Percentiles rank a stretch among this genome's conserved stretches.
phyloP scores from a whole-genome alignment of 2,888 invertebrate genomes.

The Rhagonycha lutea region DNA sequence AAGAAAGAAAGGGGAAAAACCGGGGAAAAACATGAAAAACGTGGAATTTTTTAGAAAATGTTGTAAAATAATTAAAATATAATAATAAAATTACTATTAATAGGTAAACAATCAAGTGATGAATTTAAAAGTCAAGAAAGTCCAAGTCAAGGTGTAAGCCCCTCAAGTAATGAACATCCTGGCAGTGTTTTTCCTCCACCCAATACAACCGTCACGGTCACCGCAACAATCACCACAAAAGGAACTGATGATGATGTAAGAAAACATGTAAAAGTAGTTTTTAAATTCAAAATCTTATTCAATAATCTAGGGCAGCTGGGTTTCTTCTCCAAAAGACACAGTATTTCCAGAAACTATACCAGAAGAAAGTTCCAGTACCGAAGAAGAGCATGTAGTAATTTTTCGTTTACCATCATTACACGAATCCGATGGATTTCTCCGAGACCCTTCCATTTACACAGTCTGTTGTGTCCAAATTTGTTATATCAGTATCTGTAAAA shows the following conservation, averaged over 20 bases:
- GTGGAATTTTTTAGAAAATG: no score
- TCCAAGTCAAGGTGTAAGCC: constrained; percentile 61
- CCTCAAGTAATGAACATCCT: constrained; percentile 50
- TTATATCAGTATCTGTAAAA: background rate
- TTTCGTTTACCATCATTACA: constrained; percentile 79
- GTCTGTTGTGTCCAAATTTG: constrained; percentile 54
- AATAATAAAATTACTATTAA: background rate
- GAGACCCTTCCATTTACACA: constrained; percentile 80
- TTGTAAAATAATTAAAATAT: no score
- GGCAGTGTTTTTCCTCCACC: constrained; percentile 43
- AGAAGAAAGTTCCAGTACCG: constrained; percentile 89
- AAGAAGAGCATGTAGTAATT: constrained; percentile 91
- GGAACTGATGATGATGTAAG: constrained; percentile 63
- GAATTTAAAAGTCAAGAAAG: constrained; percentile 59
- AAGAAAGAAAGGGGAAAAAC: no score
- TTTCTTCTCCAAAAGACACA: constrained; percentile 86
- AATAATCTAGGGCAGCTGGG: constrained; percentile 67
- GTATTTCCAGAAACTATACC: constrained; percentile 91
- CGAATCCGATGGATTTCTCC: constrained; percentile 71
- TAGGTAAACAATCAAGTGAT: constrained; percentile 48
- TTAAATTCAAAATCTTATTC: background rate
- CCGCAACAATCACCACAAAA: constrained; percentile 52
- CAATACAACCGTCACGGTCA: constrained; percentile 51
- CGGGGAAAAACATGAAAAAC: no score
- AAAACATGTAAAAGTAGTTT: background rate